These are phyloP conservation scores for Busseola fusca DNA, from an alignment of 2,888 invertebrate species.

Conservation along the genomic window DNA sequence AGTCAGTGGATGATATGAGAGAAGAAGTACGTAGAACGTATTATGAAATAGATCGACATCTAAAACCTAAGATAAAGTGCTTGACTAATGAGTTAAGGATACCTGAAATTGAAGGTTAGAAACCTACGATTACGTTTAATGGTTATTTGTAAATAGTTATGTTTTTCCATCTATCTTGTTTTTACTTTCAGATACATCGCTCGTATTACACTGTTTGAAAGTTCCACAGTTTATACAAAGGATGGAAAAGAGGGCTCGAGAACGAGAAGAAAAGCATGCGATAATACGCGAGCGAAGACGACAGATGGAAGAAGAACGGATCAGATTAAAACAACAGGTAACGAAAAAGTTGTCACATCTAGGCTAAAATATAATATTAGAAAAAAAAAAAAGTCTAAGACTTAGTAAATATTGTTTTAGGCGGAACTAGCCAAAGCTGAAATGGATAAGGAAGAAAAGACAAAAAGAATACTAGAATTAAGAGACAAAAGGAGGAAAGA, in stretches of 20 bases:
- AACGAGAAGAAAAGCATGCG: constrained; percentile 89
- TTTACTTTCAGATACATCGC: constrained; percentile 75
- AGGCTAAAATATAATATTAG: background rate
- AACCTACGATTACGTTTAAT: constrained; percentile 2
- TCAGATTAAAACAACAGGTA: constrained; percentile 86
- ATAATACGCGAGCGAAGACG: constrained; percentile 83
- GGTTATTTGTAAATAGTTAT: background rate
- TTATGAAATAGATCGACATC: constrained; percentile 87
- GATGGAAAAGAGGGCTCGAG: constrained; percentile 92
- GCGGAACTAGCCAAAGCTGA: constrained; percentile 85
- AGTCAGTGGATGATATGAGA: constrained; percentile 88
- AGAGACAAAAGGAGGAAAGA: constrained; percentile 90
- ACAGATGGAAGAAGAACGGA: constrained; percentile 86
- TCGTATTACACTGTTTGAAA: constrained; percentile 86
- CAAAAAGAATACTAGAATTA: constrained; percentile 89
- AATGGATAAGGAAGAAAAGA: constrained; percentile 90
- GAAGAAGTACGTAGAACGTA: constrained; percentile 89
- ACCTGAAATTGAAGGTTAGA: constrained; percentile 81
- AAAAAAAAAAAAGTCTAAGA: background rate
- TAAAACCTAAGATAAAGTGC: constrained; percentile 88
- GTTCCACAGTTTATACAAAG: constrained; percentile 92
- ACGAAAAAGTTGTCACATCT: constrained; percentile 61
- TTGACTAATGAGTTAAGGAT: constrained; percentile 85
- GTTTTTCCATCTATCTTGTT: background rate
- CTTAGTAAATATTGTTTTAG: constrained; percentile 65